phyloP scores from a whole-genome alignment of 2,113 vertebrate genomes.

The Chunga burmeisteri region DNA sequence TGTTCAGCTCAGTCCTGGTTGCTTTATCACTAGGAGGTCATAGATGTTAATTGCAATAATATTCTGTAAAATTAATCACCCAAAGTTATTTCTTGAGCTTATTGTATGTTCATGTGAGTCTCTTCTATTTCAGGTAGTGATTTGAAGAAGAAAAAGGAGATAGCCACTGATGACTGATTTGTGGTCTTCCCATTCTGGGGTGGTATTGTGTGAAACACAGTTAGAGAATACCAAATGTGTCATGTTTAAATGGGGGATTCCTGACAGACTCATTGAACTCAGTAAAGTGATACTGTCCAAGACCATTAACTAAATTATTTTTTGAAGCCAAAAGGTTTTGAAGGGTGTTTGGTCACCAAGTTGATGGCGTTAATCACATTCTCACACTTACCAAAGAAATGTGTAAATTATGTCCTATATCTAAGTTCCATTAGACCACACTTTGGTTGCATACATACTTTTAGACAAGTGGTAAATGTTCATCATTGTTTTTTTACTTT shows the following conservation, averaged over 20 bases:
- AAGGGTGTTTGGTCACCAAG: not conserved
- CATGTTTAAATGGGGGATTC: not conserved
- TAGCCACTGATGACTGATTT: not conserved
- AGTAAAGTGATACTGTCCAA: not conserved
- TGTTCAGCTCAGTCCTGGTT: not conserved
- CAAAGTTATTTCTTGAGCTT: not conserved
- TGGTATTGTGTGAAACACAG: not conserved
- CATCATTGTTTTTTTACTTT: not conserved
- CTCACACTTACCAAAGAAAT: not conserved
- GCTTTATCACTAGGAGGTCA: not conserved
- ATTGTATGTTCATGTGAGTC: not conserved
- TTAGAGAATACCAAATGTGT: not conserved
- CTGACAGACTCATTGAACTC: not conserved
- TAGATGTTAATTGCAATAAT: not conserved
- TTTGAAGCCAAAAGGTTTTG: not conserved
- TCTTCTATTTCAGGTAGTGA: not conserved
- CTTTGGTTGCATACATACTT: not conserved
- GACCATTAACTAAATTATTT: not conserved
- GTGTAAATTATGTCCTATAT: not conserved
- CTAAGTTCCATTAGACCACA: not conserved
- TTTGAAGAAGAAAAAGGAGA: not conserved
- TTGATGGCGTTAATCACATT: not conserved
- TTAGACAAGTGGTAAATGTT: not conserved
- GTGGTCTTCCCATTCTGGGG: not conserved
- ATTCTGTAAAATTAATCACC: not conserved